phyloP scores from a whole-genome alignment of 2,888 invertebrate species.

The Aspidiotus destructor region DNA sequence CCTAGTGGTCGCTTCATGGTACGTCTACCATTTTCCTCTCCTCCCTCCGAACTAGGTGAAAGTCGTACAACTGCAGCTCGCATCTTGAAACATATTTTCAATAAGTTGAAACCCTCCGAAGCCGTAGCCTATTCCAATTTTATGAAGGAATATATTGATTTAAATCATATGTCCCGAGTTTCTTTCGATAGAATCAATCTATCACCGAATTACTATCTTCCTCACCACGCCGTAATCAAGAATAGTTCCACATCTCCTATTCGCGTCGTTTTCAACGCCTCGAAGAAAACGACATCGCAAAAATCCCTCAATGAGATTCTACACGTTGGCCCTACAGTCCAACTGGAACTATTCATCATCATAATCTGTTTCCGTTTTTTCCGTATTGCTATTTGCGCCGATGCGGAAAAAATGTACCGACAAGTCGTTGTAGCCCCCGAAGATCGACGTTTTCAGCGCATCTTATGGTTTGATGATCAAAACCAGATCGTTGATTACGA shows the following conservation, averaged over 20 bases:
- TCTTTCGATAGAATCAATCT: slow-evolving; percentile 7
- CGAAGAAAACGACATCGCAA: slow-evolving; percentile 35
- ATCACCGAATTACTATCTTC: slow-evolving; percentile 35
- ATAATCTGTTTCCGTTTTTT: slow-evolving; percentile 39
- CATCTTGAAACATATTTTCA: too few species aligned
- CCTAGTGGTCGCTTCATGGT: too few species aligned
- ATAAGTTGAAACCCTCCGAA: too few species aligned
- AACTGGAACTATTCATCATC: slow-evolving; percentile 39
- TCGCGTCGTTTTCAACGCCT: slow-evolving; percentile 38
- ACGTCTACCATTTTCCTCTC: too few species aligned
- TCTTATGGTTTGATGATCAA: slow-evolving; percentile 41
- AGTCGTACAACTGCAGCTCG: too few species aligned
- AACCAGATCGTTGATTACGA: too few species aligned
- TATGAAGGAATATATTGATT: slow-evolving; percentile 35
- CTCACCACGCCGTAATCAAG: slow-evolving; percentile 37
- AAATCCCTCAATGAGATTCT: slow-evolving; percentile 40
- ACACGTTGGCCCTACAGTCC: slow-evolving; percentile 39
- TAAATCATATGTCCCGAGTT: slow-evolving; percentile 36
- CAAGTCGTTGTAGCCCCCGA: slow-evolving; percentile 38
- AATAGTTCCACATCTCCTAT: slow-evolving; percentile 36
- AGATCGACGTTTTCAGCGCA: slow-evolving; percentile 39
- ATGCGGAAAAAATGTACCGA: slow-evolving; percentile 42
- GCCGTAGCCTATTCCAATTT: slow-evolving; percentile 34
- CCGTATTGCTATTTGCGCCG: slow-evolving; percentile 39
- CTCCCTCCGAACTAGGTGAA: too few species aligned